Percentiles rank a stretch among this genome's conserved stretches.
Conservation (phyloP, 2,797 vertebrate species). For the Scolopax rusticola region DNA sequence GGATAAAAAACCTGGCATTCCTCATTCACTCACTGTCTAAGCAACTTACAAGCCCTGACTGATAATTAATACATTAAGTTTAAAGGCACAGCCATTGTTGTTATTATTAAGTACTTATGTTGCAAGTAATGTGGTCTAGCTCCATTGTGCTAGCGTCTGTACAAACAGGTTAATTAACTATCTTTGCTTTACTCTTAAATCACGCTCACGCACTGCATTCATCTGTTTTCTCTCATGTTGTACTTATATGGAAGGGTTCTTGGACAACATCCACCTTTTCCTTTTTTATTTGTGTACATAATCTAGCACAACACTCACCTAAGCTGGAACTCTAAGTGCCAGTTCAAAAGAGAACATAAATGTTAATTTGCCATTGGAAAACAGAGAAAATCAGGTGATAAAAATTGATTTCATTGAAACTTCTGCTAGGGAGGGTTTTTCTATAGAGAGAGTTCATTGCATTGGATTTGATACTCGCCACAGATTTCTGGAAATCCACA, state of each 20-base stretch:
- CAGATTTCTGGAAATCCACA: neutral
- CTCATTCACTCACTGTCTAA: neutral
- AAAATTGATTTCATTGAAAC: neutral
- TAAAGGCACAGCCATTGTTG: neutral
- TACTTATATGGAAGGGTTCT: neutral
- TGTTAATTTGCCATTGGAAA: neutral
- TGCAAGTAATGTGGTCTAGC: neutral
- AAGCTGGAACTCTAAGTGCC: neutral
- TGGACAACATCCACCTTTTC: neutral
- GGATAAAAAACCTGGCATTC: neutral
- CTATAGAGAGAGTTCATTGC: neutral
- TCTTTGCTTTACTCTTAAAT: slow-evolving; percentile 1
- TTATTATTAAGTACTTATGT: neutral
- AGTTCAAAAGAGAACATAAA: neutral
- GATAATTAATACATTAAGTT: slow-evolving; percentile 3
- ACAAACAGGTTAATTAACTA: neutral
- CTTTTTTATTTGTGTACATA: neutral
- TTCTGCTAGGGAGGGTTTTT: neutral
- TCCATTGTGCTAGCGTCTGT: neutral
- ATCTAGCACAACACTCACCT: neutral
- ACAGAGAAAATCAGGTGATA: neutral
- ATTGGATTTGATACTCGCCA: neutral
- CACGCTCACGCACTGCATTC: neutral
- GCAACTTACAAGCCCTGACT: neutral
- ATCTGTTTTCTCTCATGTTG: neutral